A percentile compares a stretch with the other conserved stretches of the same genome.
These are phyloP conservation scores for Sapayoa aenigma DNA, from an alignment of 2,113 vertebrate genomes.

Conservation along the genomic window DNA sequence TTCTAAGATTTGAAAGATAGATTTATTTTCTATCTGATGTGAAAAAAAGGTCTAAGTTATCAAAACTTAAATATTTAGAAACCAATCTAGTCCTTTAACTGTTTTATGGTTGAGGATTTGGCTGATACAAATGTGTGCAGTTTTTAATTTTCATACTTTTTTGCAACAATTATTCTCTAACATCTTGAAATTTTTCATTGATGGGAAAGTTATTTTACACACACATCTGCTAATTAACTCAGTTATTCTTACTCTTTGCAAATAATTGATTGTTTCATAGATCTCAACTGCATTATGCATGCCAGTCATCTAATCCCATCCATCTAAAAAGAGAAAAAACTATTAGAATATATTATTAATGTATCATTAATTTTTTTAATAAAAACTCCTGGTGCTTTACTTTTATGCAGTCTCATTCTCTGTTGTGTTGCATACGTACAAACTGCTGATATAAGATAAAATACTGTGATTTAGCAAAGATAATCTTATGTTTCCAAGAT, in stretches of 20 bases:
- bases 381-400: not conserved
- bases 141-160: not conserved
- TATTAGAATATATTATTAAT: not conserved
- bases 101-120: not conserved
- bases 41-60: not conserved
- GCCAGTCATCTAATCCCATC: not conserved
- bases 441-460: not conserved
- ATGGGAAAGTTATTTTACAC: not conserved
- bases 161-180: not conserved
- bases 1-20: not conserved
- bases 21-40: not conserved
- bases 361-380: not conserved
- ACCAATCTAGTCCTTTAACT: not conserved
- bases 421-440: not conserved
- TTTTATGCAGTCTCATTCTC: not conserved
- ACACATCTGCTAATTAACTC: constrained; percentile 33
- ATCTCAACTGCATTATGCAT: not conserved
- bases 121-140: not conserved
- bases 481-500: not conserved
- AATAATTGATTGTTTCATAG: constrained; percentile 4
- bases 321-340: not conserved
- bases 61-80: not conserved
- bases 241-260: constrained; percentile 23
- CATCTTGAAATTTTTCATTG: not conserved
- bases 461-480: not conserved